Base-by-base conservation (phyloP, 2,797 vertebrate species). In the Acanthurus lineatus region DNA sequence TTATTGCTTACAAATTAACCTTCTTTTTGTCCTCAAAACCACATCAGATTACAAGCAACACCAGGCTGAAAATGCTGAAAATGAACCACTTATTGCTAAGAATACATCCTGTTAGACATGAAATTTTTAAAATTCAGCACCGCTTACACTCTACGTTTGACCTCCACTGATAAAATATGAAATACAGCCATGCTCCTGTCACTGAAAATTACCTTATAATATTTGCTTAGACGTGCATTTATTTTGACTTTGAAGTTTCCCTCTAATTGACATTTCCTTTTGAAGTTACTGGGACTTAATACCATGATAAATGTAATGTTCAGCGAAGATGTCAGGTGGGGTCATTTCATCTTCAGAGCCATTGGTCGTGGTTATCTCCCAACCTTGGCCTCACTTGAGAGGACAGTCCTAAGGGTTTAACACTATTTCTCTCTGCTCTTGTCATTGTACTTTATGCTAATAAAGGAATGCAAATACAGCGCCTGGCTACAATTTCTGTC, bases 261-360 rank as follows among this genome's bases (percentile, higher is more conserved):
- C 44, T 79, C 63, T 93, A 83, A 92, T 90, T 87, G 81, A 58
- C 38, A 54, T 85, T 89, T 88, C 53, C 73, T 83, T 93, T 90
- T 91, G 81, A 92, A 91, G 89, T 84, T 42, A n/a, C 58, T 40
- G n/a, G 8, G 16, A 32, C 65, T 82, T 20, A 75, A 66, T 69
- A 44, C 72, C 68, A 51, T 69, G 42, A 77, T 71, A 72, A 83
- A 90, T 88, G 38, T 22, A 76, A 81, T 65, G 70, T 54, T 85
- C 61, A 67, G 53, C 83, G 86, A 82, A 80, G 69, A 91, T 89
- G 89, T 75, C 59, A 48, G 40, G 20, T 53, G 12, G 74, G 79
- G 71, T 80, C 74, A 77, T 88, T 91, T 92, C 48, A 85, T 91
- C 71, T 88, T 75, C 81, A 83, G 48, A 89, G 84, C 68, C 76